Evolutionary conservation across 1,140 invertebrate species (phyloP).

Genomic region (Trichoplusia ni): DNA sequence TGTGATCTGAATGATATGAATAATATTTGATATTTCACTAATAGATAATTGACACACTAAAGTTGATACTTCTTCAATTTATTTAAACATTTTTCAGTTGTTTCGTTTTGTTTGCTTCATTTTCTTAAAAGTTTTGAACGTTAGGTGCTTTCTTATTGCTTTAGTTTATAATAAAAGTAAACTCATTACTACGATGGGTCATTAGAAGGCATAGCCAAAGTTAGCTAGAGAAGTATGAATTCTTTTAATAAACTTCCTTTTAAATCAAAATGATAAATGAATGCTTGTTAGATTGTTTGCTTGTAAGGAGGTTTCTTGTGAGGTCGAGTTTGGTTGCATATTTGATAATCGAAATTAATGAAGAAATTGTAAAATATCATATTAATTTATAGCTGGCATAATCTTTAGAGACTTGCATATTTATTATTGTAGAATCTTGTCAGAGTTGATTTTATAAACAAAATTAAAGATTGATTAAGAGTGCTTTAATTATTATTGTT

Average conservation of each 20-base stretch:
- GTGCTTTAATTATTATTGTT: slow-evolving; percentile 74
- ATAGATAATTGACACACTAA: slow-evolving; percentile 77
- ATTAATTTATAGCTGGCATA: slow-evolving; percentile 67
- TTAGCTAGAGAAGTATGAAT: slow-evolving; percentile 69
- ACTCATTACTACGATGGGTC: slow-evolving; percentile 59
- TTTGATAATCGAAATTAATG: slow-evolving; percentile 46
- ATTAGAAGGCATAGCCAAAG: slow-evolving; percentile 77
- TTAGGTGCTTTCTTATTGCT: slow-evolving; percentile 75
- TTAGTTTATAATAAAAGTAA: slow-evolving; percentile 60
- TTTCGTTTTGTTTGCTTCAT: slow-evolving; percentile 54
- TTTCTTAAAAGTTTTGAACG: slow-evolving; percentile 54
- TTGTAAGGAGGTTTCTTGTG: slow-evolving; percentile 21
- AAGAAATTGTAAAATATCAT: slow-evolving; percentile 56
- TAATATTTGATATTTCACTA: slow-evolving; percentile 82
- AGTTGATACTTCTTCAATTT: slow-evolving; percentile 61
- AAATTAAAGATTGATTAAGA: slow-evolving; percentile 73
- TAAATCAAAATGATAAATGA: slow-evolving; percentile 36
- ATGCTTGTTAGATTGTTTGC: slow-evolving; percentile 20
- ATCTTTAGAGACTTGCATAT: slow-evolving; percentile 71
- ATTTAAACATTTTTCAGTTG: slow-evolving; percentile 51
- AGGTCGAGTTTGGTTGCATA: slow-evolving; percentile 41
- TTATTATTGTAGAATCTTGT: slow-evolving; percentile 63
- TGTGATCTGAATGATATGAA: slow-evolving; percentile 83
- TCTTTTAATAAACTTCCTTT: slow-evolving; percentile 42
- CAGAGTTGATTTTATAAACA: slow-evolving; percentile 71